Conservation (phyloP, 2,888 invertebrate genomes). For the Pachymerium ferrugineum region DNA sequence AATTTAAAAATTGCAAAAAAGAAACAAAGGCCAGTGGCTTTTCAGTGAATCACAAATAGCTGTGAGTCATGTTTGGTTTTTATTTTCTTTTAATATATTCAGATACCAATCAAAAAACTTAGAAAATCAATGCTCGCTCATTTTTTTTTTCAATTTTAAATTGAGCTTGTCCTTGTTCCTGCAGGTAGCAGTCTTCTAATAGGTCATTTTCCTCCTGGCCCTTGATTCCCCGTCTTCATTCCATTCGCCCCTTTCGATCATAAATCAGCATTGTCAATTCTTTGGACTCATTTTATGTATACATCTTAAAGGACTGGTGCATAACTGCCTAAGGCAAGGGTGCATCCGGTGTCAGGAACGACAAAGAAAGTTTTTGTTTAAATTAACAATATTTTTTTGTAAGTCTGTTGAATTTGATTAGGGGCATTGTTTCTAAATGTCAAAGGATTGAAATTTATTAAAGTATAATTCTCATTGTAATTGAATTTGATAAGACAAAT, state of each 20-base stretch:
- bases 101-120: no score
- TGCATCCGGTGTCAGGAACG: slow-evolving; percentile 15
- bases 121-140: no score
- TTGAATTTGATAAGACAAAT: background rate
- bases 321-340: background rate
- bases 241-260: background rate
- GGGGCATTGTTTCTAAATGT: no score
- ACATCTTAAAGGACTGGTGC: background rate
- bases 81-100: background rate
- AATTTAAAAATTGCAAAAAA: background rate
- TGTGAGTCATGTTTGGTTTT: slow-evolving; percentile 4
- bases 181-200: background rate
- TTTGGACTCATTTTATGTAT: slow-evolving; percentile 4
- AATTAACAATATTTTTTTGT: no score
- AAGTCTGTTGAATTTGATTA: no score
- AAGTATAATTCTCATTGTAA: background rate
- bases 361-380: background rate
- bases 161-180: background rate
- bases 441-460: background rate
- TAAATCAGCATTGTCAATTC: slow-evolving; percentile 20
- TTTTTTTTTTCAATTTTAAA: background rate
- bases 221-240: background rate
- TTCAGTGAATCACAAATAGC: slow-evolving; percentile 1
- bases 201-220: slow-evolving; percentile 6
- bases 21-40: background rate